Conservation (phyloP, 1,140 invertebrate species). For the Pseudomyrmex concolor region DNA sequence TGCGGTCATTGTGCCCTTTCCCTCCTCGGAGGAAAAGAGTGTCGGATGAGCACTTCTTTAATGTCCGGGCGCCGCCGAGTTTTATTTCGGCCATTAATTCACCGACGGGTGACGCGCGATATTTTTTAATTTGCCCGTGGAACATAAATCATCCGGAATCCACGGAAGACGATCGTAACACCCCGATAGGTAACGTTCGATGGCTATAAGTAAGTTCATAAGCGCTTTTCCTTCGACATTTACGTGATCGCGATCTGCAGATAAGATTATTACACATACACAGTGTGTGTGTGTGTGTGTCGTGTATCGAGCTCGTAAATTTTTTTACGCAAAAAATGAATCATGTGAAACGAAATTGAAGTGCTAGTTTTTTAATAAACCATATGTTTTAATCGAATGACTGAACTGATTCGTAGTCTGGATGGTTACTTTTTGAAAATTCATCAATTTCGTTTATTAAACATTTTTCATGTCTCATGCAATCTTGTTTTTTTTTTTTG, state of each 20-base stretch:
- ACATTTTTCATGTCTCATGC: neutral
- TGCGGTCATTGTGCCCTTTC: slow-evolving; percentile 7
- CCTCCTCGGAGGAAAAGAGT: neutral
- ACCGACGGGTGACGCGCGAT: neutral
- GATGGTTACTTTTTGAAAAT: too few relatives aligned
- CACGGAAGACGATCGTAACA: slow-evolving; percentile 17
- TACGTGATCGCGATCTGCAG: slow-evolving; percentile 4
- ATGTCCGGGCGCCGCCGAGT: neutral
- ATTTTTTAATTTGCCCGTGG: slow-evolving; percentile 30
- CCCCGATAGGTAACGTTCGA: neutral
- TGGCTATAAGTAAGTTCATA: neutral
- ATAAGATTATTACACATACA: neutral
- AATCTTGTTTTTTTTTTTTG: neutral
- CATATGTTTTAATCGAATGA: neutral
- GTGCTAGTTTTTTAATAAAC: neutral
- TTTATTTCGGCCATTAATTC: slow-evolving; percentile 33
- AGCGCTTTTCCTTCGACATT: slow-evolving; percentile 24
- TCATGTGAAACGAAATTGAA: slow-evolving; percentile 16
- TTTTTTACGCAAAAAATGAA: slow-evolving; percentile 11
- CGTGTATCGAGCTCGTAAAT: slow-evolving; percentile 2
- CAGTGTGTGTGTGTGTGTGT: too few relatives aligned
- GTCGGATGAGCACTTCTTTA: neutral
- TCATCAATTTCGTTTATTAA: neutral
- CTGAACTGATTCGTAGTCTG: neutral
- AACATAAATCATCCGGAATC: slow-evolving; percentile 24